These are phyloP conservation scores for Dasysyrphus tricinctus DNA, from an alignment of 2,888 invertebrate genomes.

Conservation along the genomic window DNA sequence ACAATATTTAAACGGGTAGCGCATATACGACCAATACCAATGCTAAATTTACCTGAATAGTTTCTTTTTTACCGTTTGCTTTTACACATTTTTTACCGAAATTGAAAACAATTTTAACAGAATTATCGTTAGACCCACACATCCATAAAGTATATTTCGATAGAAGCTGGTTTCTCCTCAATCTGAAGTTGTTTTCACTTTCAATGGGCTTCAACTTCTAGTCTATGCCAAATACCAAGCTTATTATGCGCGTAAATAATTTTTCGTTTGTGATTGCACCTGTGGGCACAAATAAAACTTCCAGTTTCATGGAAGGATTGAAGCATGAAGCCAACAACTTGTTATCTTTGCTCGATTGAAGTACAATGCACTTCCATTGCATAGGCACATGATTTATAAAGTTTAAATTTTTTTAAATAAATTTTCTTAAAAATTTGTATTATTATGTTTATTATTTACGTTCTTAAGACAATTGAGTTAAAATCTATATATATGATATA, in stretches of 20 bases:
- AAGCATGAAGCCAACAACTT: constrained; percentile 33
- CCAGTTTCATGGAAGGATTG: constrained; percentile 57
- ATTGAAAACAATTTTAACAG: neutral
- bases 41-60: no score
- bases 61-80: neutral
- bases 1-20: neutral
- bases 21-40: neutral
- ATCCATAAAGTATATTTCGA: neutral
- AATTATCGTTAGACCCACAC: neutral
- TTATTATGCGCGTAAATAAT: constrained; percentile 57
- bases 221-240: neutral
- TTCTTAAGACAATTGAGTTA: no score
- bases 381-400: neutral
- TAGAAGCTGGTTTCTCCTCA: neutral
- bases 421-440: no score
- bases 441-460: no score
- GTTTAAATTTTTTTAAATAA: neutral
- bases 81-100: neutral
- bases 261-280: constrained; percentile 45
- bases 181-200: constrained; percentile 7
- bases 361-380: neutral
- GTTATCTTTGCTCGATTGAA: neutral
- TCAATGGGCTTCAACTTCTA: constrained; percentile 6
- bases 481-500: no score
- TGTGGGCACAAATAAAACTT: constrained; percentile 43